phyloP scores from a whole-genome alignment of 2,888 invertebrate species.

The Pachymerium ferrugineum region DNA sequence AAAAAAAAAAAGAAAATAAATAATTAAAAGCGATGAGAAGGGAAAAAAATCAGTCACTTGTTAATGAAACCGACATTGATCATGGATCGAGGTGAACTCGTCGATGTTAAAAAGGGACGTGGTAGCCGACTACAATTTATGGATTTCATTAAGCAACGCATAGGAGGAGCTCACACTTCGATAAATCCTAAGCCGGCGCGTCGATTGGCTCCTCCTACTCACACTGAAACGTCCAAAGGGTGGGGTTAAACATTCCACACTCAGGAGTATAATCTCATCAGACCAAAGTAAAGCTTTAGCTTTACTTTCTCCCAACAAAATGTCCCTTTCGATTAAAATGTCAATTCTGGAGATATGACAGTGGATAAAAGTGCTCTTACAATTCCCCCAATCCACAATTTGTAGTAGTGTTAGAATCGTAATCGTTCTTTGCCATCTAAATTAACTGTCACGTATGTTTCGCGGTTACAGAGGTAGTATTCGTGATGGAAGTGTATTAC shows the following conservation, averaged over 20 bases:
- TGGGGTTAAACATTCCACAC: neutral
- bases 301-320: no score
- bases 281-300: neutral
- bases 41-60: no score
- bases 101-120: neutral
- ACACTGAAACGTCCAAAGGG: neutral
- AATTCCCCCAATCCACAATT: neutral
- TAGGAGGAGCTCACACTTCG: slow-evolving; percentile 21
- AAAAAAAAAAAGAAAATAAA: no score
- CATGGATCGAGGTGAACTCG: neutral
- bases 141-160: slow-evolving; percentile 8
- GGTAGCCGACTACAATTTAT: neutral
- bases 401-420: neutral
- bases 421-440: neutral
- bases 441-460: slow-evolving; percentile 8
- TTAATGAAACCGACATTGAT: no score
- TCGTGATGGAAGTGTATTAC: no score
- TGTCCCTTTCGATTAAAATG: neutral
- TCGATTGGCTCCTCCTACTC: slow-evolving; percentile 1
- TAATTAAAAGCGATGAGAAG: no score
- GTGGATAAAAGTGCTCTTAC: no score
- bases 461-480: no score
- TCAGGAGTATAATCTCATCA: neutral
- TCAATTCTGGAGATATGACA: neutral
- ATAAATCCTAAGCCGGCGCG: neutral